Conservation (phyloP, 2,797 vertebrate species). For the Columba guinea region DNA sequence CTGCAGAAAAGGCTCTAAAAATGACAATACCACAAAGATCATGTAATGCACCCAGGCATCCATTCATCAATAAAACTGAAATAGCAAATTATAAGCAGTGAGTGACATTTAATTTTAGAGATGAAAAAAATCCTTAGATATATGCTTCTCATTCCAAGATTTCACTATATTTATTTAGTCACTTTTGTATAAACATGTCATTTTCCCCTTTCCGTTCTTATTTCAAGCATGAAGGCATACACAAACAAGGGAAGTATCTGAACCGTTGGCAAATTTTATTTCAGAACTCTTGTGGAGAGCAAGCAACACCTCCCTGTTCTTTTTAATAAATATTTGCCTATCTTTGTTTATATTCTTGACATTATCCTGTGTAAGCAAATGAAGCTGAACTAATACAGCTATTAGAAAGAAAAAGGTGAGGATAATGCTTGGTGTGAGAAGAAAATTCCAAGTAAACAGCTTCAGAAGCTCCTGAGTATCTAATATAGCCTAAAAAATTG, state of each 20-base stretch:
- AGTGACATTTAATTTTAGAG: neutral
- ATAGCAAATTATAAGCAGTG: neutral
- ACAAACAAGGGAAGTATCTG: neutral
- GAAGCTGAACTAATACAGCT: neutral
- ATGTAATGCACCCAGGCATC: rapidly evolving
- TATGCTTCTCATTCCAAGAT: neutral
- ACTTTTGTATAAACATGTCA: neutral
- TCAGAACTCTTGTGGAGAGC: neutral
- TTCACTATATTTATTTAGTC: neutral
- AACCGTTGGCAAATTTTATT: neutral
- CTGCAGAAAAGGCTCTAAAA: neutral
- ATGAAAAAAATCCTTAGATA: neutral
- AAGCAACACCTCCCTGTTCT: neutral
- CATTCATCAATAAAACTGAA: neutral
- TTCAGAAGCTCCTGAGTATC: neutral
- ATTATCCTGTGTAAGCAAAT: neutral
- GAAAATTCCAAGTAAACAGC: neutral
- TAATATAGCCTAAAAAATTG: neutral
- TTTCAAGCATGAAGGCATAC: neutral
- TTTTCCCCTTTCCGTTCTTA: neutral
- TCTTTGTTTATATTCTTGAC: neutral
- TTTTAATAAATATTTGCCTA: neutral
- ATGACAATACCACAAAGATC: neutral
- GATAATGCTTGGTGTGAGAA: neutral
- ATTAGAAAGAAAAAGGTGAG: neutral